Conservation (phyloP, 2,888 invertebrate species). For the Tetragnatha montana region DNA sequence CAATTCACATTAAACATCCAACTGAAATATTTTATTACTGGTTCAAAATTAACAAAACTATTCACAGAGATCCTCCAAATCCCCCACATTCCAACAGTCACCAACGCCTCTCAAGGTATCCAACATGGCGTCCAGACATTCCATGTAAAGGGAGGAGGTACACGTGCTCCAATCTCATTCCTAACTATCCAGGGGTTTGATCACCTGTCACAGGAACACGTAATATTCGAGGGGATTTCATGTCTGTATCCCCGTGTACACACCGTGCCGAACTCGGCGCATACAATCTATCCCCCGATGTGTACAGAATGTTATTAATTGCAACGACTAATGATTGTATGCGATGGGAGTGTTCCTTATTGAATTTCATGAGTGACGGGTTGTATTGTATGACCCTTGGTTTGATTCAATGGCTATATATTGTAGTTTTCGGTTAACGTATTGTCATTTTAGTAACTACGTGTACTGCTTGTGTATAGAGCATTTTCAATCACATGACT, state of each 20-base stretch:
- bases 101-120: not conserved
- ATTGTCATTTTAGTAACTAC: too few relatives aligned
- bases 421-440: too few relatives aligned
- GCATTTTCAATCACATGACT: too few relatives aligned
- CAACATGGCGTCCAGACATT: not conserved
- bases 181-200: not conserved
- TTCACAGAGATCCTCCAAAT: too few relatives aligned
- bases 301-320: not conserved
- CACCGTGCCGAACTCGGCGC: not conserved
- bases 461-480: too few relatives aligned
- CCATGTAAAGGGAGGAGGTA: not conserved
- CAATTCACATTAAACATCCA: too few relatives aligned
- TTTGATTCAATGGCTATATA: too few relatives aligned
- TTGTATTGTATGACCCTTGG: too few relatives aligned
- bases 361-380: not conserved
- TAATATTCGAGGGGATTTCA: not conserved
- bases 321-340: not conserved
- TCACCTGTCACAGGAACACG: not conserved
- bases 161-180: not conserved
- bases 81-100: not conserved
- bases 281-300: not conserved
- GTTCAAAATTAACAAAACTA: too few relatives aligned
- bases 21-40: too few relatives aligned
- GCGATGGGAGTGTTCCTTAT: not conserved
- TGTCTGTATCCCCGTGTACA: not conserved